These are phyloP conservation scores for Lagopus leucura DNA, from an alignment of 2,113 vertebrate species.

Conservation along the genomic window DNA sequence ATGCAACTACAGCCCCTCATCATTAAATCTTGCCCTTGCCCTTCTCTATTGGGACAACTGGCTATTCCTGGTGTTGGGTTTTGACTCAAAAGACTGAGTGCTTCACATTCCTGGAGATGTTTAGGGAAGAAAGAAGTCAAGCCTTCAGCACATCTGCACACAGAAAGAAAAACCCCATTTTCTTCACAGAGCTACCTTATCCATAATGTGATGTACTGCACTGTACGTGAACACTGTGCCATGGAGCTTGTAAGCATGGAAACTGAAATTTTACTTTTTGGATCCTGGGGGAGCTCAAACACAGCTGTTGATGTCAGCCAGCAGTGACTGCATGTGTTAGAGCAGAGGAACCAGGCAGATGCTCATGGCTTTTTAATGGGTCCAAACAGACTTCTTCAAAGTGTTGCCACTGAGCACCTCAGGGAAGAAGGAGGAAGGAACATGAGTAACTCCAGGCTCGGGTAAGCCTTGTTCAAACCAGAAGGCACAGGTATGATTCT, in stretches of 20 bases:
- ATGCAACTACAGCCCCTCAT: neutral
- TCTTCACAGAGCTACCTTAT: neutral
- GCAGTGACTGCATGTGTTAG: neutral
- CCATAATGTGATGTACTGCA: neutral
- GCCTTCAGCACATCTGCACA: rapidly evolving
- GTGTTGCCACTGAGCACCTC: neutral
- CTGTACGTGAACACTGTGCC: neutral
- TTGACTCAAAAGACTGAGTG: neutral
- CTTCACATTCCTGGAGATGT: neutral
- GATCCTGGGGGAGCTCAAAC: neutral
- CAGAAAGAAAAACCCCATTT: neutral
- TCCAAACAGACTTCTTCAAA: neutral
- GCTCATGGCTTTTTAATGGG: neutral
- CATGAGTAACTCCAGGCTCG: neutral
- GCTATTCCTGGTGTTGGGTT: neutral
- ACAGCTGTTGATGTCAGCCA: neutral
- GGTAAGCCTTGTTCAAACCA: neutral
- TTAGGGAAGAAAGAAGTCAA: neutral
- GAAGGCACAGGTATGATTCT: neutral
- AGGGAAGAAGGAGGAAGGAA: neutral
- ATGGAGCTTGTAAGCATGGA: neutral
- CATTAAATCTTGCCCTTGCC: neutral
- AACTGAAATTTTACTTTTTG: neutral
- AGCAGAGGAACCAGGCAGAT: neutral
- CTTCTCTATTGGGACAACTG: neutral